Conservation (phyloP, 2,888 invertebrate species). For the Tipula lateralis region DNA sequence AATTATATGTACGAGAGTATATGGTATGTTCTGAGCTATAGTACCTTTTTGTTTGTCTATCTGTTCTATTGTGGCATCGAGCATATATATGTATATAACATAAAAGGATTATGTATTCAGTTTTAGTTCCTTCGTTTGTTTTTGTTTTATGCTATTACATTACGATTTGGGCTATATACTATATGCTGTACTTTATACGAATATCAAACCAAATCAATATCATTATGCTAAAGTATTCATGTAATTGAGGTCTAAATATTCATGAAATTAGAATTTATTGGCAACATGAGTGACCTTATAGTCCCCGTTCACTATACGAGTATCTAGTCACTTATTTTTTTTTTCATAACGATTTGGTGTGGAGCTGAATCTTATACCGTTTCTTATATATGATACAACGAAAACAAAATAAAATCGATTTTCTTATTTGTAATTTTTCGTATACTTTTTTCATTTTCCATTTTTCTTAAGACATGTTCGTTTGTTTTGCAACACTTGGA, state of each 20-base stretch:
- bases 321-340: background rate
- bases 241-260: background rate
- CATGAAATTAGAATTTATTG: background rate
- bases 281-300: background rate
- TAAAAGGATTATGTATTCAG: background rate
- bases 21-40: too few relatives aligned
- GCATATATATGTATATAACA: background rate
- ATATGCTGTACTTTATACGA: background rate
- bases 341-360: background rate
- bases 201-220: background rate
- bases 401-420: background rate
- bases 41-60: background rate
- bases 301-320: background rate
- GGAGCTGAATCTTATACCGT: background rate
- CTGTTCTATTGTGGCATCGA: background rate
- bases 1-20: too few relatives aligned
- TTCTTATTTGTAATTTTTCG: background rate
- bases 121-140: background rate
- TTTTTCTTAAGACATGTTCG: background rate
- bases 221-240: background rate
- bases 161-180: background rate
- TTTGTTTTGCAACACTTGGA: background rate
- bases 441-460: background rate
- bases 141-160: background rate
- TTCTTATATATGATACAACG: background rate